phyloP scores from a whole-genome alignment of 2,888 invertebrate species.

The Conchocele bisecta region DNA sequence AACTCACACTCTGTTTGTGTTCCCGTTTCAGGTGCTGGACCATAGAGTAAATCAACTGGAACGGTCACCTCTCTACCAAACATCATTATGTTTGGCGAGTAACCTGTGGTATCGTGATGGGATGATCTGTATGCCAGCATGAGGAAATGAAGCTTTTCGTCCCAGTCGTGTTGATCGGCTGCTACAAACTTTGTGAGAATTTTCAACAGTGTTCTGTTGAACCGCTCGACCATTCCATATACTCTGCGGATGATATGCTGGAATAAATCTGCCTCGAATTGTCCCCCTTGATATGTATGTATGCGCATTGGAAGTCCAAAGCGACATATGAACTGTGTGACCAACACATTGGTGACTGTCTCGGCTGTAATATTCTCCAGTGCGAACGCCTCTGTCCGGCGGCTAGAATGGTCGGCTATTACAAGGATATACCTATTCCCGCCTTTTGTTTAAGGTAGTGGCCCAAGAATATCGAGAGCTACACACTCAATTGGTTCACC shows the following conservation, averaged over 20 bases:
- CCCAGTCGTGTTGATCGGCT: background rate
- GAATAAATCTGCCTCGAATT: slow-evolving; percentile 46
- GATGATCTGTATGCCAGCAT: slow-evolving; percentile 7
- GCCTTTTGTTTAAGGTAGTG: slow-evolving; percentile 31
- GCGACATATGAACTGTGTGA: slow-evolving; percentile 22
- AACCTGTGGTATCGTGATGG: background rate
- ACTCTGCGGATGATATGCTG: slow-evolving; percentile 2
- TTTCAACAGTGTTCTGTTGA: background rate
- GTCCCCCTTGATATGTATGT: slow-evolving; percentile 41
- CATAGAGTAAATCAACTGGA: background rate
- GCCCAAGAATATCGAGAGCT: slow-evolving; percentile 35
- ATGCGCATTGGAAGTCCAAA: slow-evolving; percentile 43
- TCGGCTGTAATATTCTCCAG: slow-evolving; percentile 39
- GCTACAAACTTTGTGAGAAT: background rate
- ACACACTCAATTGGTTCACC: slow-evolving; percentile 44
- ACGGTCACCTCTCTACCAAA: background rate
- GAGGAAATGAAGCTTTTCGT: background rate
- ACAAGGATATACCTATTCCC: slow-evolving; percentile 46
- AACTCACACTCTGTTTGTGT: background rate
- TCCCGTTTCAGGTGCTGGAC: slow-evolving; percentile 4
- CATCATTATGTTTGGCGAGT: slow-evolving; percentile 1
- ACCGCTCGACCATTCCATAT: slow-evolving; percentile 1
- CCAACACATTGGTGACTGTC: slow-evolving; percentile 41
- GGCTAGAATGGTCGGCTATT: slow-evolving; percentile 51
- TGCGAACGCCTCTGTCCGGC: slow-evolving; percentile 45